Base-by-base conservation (phyloP, 2,113 vertebrate genomes). In the Bostrychus sinensis region DNA sequence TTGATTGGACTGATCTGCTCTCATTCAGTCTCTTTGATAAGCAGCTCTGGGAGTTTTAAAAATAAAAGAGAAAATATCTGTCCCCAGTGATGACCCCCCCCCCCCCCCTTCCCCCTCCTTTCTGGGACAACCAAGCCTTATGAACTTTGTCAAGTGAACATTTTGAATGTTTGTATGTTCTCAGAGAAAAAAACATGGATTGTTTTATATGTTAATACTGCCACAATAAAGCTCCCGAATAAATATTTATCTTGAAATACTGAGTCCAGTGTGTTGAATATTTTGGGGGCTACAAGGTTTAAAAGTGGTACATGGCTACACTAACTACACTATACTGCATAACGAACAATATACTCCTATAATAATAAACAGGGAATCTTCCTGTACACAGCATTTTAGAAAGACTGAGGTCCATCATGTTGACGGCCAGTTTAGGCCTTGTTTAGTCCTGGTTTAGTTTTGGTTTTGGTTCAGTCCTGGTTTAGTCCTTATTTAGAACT, bases 171-270 rank as follows among this genome's bases (percentile, higher is more conserved):
- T 98, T 98, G 89, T 96, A 90, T 97, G 94, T 99, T 93, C 91
- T 92, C 86, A 92, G 83, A 87, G 67, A 89, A 93, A 90, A 91
- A 25, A 25, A 28, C 51, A 86, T 88, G 91, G 88, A 92, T 94
- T 96, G 95, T 97, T 98, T 97, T 97, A 91, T 98, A 97, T 97
- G 94, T 95, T 95, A 94, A 92, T 94, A 96, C 91, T 93, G 92
- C 94, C 93, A 94, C 92, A 95, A 93, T 91, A 93, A 94, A 93
- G 93, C 89, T 94, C 94, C 92, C 91, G 45, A 88, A 81, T 83
- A 89, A 82, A 79, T 66, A 7, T 65, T 83, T 63, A n/a, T 69
- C 84, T 76, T 77, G 42, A 76, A 84, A 79, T 11, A 57, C 25
- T 19, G 7, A 10, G 14, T 22, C 7, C 28, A 11, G 16, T 43